A percentile compares a stretch with the other conserved stretches of the same genome.
phyloP scores from a whole-genome alignment of 2,888 invertebrate genomes.

The Smittia aterrima region DNA sequence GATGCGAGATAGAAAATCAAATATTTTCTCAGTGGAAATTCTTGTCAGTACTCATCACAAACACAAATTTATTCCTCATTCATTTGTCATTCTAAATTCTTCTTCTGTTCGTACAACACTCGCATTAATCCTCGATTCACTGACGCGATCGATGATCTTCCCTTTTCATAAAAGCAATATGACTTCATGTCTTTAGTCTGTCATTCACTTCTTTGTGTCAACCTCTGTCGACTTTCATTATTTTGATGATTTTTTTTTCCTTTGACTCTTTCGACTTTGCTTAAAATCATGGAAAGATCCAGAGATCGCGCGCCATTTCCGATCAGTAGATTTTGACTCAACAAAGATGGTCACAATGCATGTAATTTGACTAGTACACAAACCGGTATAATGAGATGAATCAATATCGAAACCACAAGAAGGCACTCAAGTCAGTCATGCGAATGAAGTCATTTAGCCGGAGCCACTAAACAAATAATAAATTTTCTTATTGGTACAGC shows the following conservation, averaged over 20 bases:
- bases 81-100: not conserved
- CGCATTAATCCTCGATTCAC: not conserved
- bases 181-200: not conserved
- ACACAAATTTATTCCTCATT: not conserved
- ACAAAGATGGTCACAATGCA: not conserved
- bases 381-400: not conserved
- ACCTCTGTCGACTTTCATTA: constrained; percentile 1
- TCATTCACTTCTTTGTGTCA: too few species aligned
- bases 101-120: not conserved
- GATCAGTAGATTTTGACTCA: too few species aligned
- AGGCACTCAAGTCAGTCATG: not conserved
- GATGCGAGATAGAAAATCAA: not conserved
- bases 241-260: not conserved
- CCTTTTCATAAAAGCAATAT: too few species aligned
- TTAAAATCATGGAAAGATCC: too few species aligned
- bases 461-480: not conserved
- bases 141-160: not conserved
- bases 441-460: not conserved
- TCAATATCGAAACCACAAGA: not conserved
- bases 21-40: not conserved
- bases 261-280: too few species aligned
- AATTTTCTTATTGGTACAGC: not conserved
- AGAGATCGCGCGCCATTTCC: too few species aligned
- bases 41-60: not conserved
- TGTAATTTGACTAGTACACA: not conserved